Evolutionary conservation across 2,113 vertebrate species (phyloP).

Genomic region (Leptodactylus fuscus): DNA sequence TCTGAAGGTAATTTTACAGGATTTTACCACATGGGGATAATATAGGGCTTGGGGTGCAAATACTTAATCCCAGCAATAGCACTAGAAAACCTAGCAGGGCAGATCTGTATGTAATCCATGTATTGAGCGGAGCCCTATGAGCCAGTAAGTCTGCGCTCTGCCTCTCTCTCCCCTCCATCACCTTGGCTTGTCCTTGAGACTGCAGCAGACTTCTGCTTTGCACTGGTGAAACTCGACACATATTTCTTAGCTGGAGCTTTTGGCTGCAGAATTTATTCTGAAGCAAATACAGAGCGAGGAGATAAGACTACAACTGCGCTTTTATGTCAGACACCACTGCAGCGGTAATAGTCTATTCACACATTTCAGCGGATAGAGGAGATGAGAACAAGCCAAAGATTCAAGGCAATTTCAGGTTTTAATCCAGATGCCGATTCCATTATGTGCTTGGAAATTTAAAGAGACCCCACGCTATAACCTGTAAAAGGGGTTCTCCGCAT

Average conservation of each 20-base stretch:
- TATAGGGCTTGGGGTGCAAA: background rate
- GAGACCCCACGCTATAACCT: background rate
- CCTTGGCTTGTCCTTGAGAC: conserved; percentile 45
- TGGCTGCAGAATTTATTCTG: background rate
- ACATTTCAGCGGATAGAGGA: background rate
- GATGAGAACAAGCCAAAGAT: background rate
- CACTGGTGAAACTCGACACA: conserved; percentile 8
- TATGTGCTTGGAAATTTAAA: background rate
- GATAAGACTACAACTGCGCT: conserved; percentile 16
- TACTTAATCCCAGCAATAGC: background rate
- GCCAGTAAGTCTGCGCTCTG: background rate
- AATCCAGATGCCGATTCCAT: background rate
- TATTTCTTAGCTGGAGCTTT: background rate
- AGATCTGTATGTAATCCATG: background rate
- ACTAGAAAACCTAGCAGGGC: background rate
- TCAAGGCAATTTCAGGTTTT: background rate
- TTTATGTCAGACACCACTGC: background rate
- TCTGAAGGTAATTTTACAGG: background rate
- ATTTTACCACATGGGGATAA: background rate
- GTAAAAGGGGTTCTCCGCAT: background rate
- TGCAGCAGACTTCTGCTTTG: conserved; percentile 35
- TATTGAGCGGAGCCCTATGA: background rate
- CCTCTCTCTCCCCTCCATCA: background rate
- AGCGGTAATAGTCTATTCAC: background rate
- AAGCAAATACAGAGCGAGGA: background rate